Base-by-base conservation (phyloP, 2,888 invertebrate genomes). In the Phymatocera aterrima region DNA sequence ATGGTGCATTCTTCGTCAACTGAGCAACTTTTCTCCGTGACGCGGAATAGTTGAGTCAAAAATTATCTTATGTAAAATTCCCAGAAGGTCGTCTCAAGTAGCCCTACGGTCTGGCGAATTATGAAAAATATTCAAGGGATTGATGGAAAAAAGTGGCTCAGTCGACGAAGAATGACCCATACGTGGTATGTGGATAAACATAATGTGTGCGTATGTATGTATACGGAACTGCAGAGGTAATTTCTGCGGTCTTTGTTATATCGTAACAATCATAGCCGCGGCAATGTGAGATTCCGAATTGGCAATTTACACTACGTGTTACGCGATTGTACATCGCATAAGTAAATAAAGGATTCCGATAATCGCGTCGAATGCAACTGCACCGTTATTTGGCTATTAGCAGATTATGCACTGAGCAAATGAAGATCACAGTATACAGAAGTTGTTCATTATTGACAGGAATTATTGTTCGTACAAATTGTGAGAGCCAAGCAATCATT, bases 341-440 rank as follows among this genome's bases (percentile, higher is more conserved):
- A 28, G 43, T 68, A 68, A 46, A 68, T 68, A 68, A 68, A 28
- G 24, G 46, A 68, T 0, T 43, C 46, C 8, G 46, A 68, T 68
- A 28, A 46, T 43, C 43, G 46, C 24, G 24, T n/a, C 46, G 43
- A 2, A 28, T 68, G 68, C 43, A 68, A 68, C 68, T n/a, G 15
- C 5, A 4, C 60, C 60, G n/a, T 64, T 37, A 18, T 64, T 64
- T 18, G 34, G n/a, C 37, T 6, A 64, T 64, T n/a, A 37, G 15
- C 37, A 64, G 37, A 64, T 37, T n/a, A 10, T 64, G 18, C 37
- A 64, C 15, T 34, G 34, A 18, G 18, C 61, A 64, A 64, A 64
- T 12, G 37, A 37, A 37, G 34, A 8, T n/a, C 61, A 8, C 15
- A 37, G 8, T 64, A 37, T 37, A 64, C 37, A 37, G 10, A 64